Percentiles rank a stretch among this genome's conserved stretches.
These are phyloP conservation scores for Latrodectus geometricus DNA, from an alignment of 1,140 invertebrate genomes.

Conservation along the genomic window DNA sequence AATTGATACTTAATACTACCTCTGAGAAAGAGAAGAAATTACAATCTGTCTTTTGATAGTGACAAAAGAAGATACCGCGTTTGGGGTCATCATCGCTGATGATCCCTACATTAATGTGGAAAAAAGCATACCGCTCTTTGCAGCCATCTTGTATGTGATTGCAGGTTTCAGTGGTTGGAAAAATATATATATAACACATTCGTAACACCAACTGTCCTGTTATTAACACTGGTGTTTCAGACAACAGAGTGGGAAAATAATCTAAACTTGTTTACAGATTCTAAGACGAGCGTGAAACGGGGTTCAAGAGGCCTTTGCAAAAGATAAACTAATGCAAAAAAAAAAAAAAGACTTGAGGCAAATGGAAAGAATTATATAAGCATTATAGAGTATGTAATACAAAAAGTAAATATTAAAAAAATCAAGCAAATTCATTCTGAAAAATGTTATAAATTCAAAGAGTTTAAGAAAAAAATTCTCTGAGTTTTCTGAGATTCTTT, in stretches of 20 bases:
- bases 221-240: slow-evolving; percentile 53
- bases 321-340: too few relatives aligned
- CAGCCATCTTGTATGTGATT: slow-evolving; percentile 8
- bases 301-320: too few relatives aligned
- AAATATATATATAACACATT: slow-evolving; percentile 49
- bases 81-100: slow-evolving; percentile 23
- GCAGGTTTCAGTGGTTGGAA: slow-evolving; percentile 40
- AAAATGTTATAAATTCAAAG: too few relatives aligned
- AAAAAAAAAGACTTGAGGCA: too few relatives aligned
- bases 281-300: too few relatives aligned
- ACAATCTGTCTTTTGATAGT: slow-evolving; percentile 54
- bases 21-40: slow-evolving; percentile 21
- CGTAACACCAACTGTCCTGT: slow-evolving; percentile 51
- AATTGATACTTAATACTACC: slow-evolving; percentile 53
- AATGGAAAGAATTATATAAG: too few relatives aligned
- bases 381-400: too few relatives aligned
- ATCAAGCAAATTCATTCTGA: too few relatives aligned
- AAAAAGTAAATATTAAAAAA: too few relatives aligned
- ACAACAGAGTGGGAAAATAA: neutral
- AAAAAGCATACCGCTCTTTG: slow-evolving; percentile 10
- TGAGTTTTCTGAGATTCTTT: too few relatives aligned
- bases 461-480: too few relatives aligned
- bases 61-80: slow-evolving; percentile 37
- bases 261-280: too few relatives aligned
- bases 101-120: slow-evolving; percentile 51